Evolutionary conservation across 1,140 invertebrate species (phyloP).

Genomic region (Cydia splendana): DNA sequence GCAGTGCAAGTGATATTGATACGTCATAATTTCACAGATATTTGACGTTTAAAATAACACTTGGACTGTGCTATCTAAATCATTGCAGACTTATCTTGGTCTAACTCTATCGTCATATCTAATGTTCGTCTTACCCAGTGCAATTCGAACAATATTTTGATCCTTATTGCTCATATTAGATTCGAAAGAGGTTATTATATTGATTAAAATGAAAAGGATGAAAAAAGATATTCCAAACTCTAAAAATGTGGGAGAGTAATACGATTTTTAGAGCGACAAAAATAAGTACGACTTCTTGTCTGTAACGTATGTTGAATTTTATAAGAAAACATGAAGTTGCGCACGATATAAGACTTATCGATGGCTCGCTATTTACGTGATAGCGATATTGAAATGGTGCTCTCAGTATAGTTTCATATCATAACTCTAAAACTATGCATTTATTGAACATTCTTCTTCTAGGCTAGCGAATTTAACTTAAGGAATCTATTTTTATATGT

Average conservation of each 20-base stretch:
- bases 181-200: no score
- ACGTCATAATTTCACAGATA: no score
- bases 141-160: no score
- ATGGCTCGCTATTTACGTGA: background rate
- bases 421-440: conserved; percentile 66
- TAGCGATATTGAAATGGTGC: conserved; percentile 57
- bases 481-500: conserved; percentile 73
- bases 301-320: conserved; percentile 13
- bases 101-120: no score
- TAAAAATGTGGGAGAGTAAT: background rate
- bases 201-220: background rate
- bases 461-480: conserved; percentile 57
- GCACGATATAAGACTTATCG: conserved; percentile 24
- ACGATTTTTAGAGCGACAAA: background rate
- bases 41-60: no score
- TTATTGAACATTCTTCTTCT: conserved; percentile 65
- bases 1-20: no score
- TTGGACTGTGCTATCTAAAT: no score
- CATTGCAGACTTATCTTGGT: no score
- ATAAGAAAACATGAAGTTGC: conserved; percentile 27
- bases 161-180: no score
- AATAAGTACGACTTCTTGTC: conserved; percentile 6
- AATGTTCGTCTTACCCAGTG: no score
- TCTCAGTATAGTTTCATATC: conserved; percentile 74
- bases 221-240: background rate